phyloP scores from a whole-genome alignment of 2,797 vertebrate species.

The Discoglossus pictus region DNA sequence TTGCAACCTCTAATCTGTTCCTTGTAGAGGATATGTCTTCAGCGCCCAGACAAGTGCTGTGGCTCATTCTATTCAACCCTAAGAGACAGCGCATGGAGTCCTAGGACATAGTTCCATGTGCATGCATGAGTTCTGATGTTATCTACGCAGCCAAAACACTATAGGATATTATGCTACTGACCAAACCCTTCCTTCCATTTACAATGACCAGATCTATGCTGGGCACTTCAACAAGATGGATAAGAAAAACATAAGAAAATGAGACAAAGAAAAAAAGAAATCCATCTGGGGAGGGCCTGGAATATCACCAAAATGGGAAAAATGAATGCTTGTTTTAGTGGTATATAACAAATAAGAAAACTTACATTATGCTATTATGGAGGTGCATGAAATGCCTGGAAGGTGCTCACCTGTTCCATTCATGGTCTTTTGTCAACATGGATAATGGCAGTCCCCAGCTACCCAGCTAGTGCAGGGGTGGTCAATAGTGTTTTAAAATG shows the following conservation, averaged over 20 bases:
- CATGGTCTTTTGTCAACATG: too few relatives aligned
- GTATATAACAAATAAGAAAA: too few relatives aligned
- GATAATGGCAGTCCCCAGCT: too few relatives aligned
- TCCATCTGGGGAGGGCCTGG: conserved; percentile 1
- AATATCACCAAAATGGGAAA: conserved; percentile 12
- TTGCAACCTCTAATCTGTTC: conserved; percentile 58
- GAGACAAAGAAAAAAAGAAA: conserved; percentile 18
- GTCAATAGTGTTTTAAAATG: too few relatives aligned
- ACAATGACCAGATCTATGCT: conserved; percentile 70
- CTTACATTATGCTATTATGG: too few relatives aligned
- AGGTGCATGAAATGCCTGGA: too few relatives aligned
- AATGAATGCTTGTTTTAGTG: too few relatives aligned
- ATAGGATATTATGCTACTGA: conserved; percentile 78
- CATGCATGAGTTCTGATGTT: conserved; percentile 74
- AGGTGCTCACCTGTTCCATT: too few relatives aligned
- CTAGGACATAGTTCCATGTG: conserved; percentile 56
- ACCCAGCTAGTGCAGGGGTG: too few relatives aligned
- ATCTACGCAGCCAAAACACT: conserved; percentile 72
- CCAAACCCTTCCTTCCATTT: conserved; percentile 94
- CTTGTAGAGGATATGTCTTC: conserved; percentile 55
- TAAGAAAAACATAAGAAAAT: conserved; percentile 39
- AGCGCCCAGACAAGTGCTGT: conserved; percentile 49
- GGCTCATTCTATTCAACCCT: conserved; percentile 57
- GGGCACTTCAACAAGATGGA: conserved; percentile 44
- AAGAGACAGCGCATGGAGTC: conserved; percentile 55